Evolutionary conservation across 53 echinoderm and acorn worm species (phyloP).

Genomic region (Luidia sarsii): DNA sequence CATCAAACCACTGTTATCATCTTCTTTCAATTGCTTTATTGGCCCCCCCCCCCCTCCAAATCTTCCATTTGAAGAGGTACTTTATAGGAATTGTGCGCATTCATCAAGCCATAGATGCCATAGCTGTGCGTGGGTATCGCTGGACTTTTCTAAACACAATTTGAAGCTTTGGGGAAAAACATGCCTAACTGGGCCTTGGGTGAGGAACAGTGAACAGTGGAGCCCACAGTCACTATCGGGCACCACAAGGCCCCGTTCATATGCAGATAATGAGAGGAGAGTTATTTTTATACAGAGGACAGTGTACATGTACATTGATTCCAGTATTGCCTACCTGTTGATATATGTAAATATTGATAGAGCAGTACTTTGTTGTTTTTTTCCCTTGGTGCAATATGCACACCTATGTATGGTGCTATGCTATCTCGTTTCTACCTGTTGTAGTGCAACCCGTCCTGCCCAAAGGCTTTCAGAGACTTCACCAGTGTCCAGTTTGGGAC

Average conservation of each 20-base stretch:
- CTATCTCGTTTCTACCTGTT: background rate
- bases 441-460: constrained; percentile 20
- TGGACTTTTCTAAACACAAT: constrained; percentile 12
- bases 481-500: too few relatives aligned
- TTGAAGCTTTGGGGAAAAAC: constrained; percentile 59
- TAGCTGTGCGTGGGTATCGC: constrained; percentile 4
- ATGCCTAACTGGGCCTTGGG: too few relatives aligned
- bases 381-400: constrained; percentile 44
- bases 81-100: too few relatives aligned
- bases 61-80: too few relatives aligned
- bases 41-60: too few relatives aligned
- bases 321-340: constrained; percentile 42
- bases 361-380: constrained; percentile 48
- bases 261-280: background rate
- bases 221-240: background rate
- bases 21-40: too few relatives aligned
- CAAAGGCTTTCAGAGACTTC: too few relatives aligned
- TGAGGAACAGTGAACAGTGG: background rate
- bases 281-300: constrained; percentile 50
- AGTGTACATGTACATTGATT: constrained; percentile 48
- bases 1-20: too few relatives aligned
- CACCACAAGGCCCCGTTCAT: background rate
- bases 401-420: constrained; percentile 47
- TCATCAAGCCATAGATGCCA: too few relatives aligned
- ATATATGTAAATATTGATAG: constrained; percentile 51